Conservation (phyloP, 2,888 invertebrate species). For the Drosophila nigricruria region DNA sequence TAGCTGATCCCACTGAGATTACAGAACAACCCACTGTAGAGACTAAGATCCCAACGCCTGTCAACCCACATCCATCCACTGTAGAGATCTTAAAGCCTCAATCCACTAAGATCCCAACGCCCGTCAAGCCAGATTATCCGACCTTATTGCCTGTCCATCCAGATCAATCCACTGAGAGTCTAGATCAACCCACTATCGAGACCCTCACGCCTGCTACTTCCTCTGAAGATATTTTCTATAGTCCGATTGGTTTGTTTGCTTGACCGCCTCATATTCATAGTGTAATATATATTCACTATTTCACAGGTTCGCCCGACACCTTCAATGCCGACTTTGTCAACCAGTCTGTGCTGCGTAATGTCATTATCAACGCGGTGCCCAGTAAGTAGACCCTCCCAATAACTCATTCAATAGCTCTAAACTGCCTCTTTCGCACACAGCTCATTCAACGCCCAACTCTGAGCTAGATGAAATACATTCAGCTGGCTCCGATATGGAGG, state of each 20-base stretch:
- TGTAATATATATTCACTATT: neutral
- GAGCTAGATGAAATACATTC: conserved; percentile 32
- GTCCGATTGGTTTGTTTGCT: conserved; percentile 83
- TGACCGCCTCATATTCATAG: too few relatives aligned
- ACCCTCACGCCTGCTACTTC: conserved; percentile 80
- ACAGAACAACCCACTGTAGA: neutral
- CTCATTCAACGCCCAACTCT: conserved; percentile 65
- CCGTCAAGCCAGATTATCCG: neutral
- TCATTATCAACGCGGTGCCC: conserved; percentile 36
- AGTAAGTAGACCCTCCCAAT: conserved; percentile 33
- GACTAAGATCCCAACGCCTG: conserved; percentile 1
- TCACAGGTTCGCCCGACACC: conserved; percentile 73
- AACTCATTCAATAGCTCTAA: neutral
- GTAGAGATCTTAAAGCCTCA: conserved; percentile 3
- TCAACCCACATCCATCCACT: neutral
- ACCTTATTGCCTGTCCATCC: conserved; percentile 4
- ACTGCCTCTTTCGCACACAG: conserved; percentile 23
- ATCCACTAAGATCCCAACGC: conserved; percentile 5
- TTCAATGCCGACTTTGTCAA: conserved; percentile 61
- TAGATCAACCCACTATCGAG: conserved; percentile 40
- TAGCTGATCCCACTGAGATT: neutral
- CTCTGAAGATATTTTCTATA: conserved; percentile 83
- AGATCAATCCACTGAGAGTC: conserved; percentile 38
- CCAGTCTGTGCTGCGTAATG: conserved; percentile 49
- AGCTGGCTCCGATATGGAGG: conserved; percentile 34